Percentiles rank a stretch among this genome's conserved stretches.
phyloP scores from a whole-genome alignment of 2,888 invertebrate genomes.

The Tinea semifulvella region DNA sequence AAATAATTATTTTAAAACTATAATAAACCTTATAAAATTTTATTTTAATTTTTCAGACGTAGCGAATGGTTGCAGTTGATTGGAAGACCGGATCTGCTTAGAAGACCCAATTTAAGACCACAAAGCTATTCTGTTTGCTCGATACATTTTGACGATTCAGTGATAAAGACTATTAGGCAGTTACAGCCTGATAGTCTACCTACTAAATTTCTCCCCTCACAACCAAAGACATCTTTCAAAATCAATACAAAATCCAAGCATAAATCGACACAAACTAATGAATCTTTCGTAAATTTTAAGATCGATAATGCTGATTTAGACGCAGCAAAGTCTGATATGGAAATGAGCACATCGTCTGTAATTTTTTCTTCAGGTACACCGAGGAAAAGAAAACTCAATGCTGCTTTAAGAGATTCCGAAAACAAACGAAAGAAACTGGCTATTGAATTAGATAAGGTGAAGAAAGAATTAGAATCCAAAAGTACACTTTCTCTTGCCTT shows the following conservation, averaged over 20 bases:
- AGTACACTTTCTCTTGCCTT: background rate
- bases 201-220: background rate
- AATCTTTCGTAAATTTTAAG: background rate
- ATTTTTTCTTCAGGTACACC: background rate
- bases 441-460: background rate
- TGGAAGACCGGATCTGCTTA: background rate
- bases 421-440: constrained; percentile 7
- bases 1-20: too few relatives aligned
- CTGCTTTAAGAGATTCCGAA: constrained; percentile 14
- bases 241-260: background rate
- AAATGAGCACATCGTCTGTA: background rate
- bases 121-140: background rate
- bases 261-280: background rate
- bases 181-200: background rate
- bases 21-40: too few relatives aligned
- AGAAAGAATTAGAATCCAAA: background rate
- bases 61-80: background rate
- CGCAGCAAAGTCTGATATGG: background rate
- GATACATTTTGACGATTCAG: constrained; percentile 1
- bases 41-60: background rate
- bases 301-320: background rate
- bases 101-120: background rate
- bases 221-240: background rate
- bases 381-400: constrained; percentile 17
- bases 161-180: background rate